Evolutionary conservation across 2,888 invertebrate species (phyloP), one percentile per base, ranked within the genome.

Genomic region (Epirrhoe tristata): DNA sequence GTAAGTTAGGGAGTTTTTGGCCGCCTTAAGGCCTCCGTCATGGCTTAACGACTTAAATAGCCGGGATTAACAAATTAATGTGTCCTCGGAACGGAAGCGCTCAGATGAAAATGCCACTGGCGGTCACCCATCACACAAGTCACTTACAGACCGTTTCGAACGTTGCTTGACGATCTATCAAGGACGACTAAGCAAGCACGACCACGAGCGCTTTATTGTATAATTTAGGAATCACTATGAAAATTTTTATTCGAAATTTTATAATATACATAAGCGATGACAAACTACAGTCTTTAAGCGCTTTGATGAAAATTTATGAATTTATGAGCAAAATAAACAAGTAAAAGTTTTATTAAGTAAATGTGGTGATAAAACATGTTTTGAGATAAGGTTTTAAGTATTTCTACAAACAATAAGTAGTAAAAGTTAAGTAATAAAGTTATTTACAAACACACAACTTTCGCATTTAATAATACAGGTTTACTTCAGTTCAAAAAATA

Each of bases 191-290:
- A n/a, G n/a, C n/a, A n/a, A n/a, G n/a, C n/a, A n/a, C n/a, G n/a
- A n/a, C n/a, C n/a, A n/a, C n/a, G n/a, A n/a, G n/a, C n/a, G n/a
- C n/a, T n/a, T n/a, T 59, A 65, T 64, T 65, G 58, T 55, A 56
- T 46, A 32, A 65, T 58, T 52, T 50, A 34, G 64, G 55, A 24
- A 14, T 43, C 50, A 32, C 57, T 65, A 63, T 50, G 39, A 66
- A 31, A 52, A 52, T 53, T 0, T 52, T 50, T 34, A 17, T 7
- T 17, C 24, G n/a, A 17, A 6, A 52, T 43, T 59, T 39, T 43
- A 34, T 31, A 54, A 59, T 54, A 52, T 58, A 34, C n/a, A 24
- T 12, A 43, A 60, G 61, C 46, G 62, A 31, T 66, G 61, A 61
- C 58, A 58, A 66, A 58, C 58, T 32, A 46, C 7, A 6, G 5